Evolutionary conservation across 2,797 vertebrate species (phyloP), one percentile per base, ranked within the genome.

Genomic region (Coregonus ussuriensis): DNA sequence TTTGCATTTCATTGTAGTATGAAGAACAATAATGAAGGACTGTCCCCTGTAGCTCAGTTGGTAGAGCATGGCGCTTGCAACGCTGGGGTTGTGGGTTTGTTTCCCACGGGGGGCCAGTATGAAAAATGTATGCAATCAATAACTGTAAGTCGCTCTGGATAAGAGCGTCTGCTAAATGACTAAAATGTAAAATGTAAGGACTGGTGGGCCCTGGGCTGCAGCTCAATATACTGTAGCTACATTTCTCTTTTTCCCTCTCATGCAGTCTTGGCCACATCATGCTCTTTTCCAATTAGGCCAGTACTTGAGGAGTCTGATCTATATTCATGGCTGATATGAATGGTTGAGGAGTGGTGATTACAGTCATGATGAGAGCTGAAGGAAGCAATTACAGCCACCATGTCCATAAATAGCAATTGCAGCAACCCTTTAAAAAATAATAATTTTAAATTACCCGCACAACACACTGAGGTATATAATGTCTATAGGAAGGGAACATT

Each of bases 341-440:
- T 86, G 88, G 76, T 82, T 47, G 41, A 47, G 91, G 77, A 82
- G 88, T 91, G 90, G 88, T 86, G 83, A 86, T 91, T 85, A 89
- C 93, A 87, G 91, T 92, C 85, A 83, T 85, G 76, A 93, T 89
- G 86, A 88, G 84, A 90, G 87, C 77, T 81, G 88, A 81, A 89
- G 56, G 41, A 86, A 84, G 87, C 83, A 83, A 90, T 93, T 92
- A 86, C 85, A 88, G 66, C 80, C 88, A 81, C 85, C 67, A 69
- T 87, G 89, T 88, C 88, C 88, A 87, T 87, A 88, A 89, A 91
- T 90, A 89, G 86, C 83, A 77, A 85, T 88, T 80, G 81, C 77
- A 86, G 85, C 83, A 89, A 84, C 75, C 84, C 83, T 84, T 85
- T 89, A 83, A 86, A 13, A 41, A 47, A 47, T 3, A 47, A 13